These are phyloP conservation scores for Percopsis omiscomaycus DNA, from an alignment of 2,797 vertebrate genomes.

Conservation along the genomic window DNA sequence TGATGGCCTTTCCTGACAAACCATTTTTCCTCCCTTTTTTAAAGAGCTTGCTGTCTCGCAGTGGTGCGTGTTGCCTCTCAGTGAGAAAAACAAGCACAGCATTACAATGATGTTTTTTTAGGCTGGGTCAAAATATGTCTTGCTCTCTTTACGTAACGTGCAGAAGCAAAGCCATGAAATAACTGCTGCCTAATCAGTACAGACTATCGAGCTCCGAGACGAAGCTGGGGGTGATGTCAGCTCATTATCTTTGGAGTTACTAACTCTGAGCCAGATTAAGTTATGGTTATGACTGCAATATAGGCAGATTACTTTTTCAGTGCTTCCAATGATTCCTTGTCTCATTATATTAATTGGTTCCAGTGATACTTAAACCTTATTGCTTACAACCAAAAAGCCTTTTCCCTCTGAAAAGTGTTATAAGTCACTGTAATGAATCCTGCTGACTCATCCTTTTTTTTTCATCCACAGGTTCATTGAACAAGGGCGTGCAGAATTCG, in stretches of 20 bases:
- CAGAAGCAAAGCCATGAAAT: slow-evolving; percentile 20
- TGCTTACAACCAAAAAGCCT: not conserved
- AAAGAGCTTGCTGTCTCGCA: not conserved
- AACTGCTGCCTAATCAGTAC: slow-evolving; percentile 32
- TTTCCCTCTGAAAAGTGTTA: slow-evolving; percentile 2
- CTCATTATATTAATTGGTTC: slow-evolving; percentile 22
- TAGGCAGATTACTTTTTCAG: not conserved
- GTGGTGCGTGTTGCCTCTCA: not conserved
- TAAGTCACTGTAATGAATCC: slow-evolving; percentile 6
- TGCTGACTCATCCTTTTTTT: not conserved
- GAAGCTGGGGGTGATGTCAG: slow-evolving; percentile 21
- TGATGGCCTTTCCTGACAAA: too few relatives aligned
- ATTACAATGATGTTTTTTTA: not conserved
- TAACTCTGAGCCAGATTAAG: slow-evolving; percentile 23
- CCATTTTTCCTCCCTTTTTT: not conserved
- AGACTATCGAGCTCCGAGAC: slow-evolving; percentile 17
- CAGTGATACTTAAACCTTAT: slow-evolving; percentile 7
- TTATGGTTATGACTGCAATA: slow-evolving; percentile 6
- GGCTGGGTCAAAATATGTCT: not conserved
- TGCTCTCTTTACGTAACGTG: not conserved
- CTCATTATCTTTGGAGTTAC: slow-evolving; percentile 10
- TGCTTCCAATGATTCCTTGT: slow-evolving; percentile 5
- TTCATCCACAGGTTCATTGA: slow-evolving; percentile 32
- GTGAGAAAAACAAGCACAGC: slow-evolving; percentile 23
- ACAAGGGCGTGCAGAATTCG: slow-evolving; percentile 60